Base-by-base conservation (phyloP, 2,113 vertebrate genomes). In the Calidris pugnax region DNA sequence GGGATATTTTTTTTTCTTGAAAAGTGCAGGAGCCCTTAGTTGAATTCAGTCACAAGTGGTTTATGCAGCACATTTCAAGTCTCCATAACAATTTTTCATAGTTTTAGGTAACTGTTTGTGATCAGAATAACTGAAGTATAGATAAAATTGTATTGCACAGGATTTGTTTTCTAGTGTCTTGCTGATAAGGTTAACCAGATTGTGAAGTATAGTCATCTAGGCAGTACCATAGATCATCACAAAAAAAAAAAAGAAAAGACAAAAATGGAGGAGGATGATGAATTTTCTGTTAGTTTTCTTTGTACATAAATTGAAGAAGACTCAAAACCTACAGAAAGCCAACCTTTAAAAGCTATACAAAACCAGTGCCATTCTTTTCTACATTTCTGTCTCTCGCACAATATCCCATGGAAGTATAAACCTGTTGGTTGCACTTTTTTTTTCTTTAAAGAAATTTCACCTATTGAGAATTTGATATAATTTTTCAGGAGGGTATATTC, bases 181-280 rank as follows among this genome's bases (percentile, higher is more conserved):
- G 22, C 89, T 97, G 96, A 97, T 96, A 96, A 97, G 97, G 97
- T 97, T 98, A 98, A 98, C 93, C 89, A 96, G 96, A 92, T 88
- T 82, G 97, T 91, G 78, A 97, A 95, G 95, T 91, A 73, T 71
- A 97, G 95, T 96, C 85, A 87, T 93, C 93, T 74, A 73, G 94
- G 93, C 95, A 96, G 93, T 91, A 92, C 35, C 60, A 92, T 79
- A 93, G 85, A 91, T 98, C 95, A 95, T 84, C 81, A 66, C 39
- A 48, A 64, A 48, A 51, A 24, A 48, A 51, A 45, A 26, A 56
- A 48, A n/a, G 30, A 37, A 89, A 57, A 77, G 81, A 80, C 45
- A 94, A 87, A 86, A 87, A 41, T 51, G 51, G 88, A 85, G 37
- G 47, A 83, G 56, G 66, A 87, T 56, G 78, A 94, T 91, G 89